Evolutionary conservation across 2,888 invertebrate genomes (phyloP).

Genomic region (Eugnorisma glareosa): DNA sequence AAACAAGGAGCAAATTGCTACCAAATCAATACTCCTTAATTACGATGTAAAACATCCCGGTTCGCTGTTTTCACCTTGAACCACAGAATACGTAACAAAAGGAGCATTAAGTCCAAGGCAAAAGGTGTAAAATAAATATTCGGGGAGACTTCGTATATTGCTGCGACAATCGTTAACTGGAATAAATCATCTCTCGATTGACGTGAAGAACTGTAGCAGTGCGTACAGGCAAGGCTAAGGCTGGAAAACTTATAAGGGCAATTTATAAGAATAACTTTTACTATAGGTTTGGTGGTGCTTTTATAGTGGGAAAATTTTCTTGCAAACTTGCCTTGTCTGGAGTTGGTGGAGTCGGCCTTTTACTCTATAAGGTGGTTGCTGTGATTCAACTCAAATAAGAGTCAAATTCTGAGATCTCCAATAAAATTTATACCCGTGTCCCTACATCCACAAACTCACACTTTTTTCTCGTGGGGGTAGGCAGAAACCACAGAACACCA

Average conservation of each 20-base stretch:
- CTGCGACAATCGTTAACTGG: not conserved
- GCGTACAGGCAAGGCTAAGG: not conserved
- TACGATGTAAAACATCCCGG: conserved; percentile 41
- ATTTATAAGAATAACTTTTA: conserved; percentile 11
- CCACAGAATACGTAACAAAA: conserved; percentile 22
- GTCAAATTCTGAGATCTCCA: not conserved
- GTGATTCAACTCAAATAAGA: not conserved
- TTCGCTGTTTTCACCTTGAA: conserved; percentile 30
- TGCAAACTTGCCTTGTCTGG: not conserved
- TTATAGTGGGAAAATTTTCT: not conserved
- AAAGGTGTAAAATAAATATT: conserved; percentile 12
- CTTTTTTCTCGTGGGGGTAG: not conserved
- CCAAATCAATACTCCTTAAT: conserved; percentile 51
- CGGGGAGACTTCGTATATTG: not conserved
- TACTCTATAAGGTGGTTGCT: not conserved
- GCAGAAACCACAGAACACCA: not conserved
- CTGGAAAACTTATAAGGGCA: conserved; percentile 27
- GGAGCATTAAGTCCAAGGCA: not conserved
- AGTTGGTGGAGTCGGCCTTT: not conserved
- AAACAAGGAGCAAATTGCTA: conserved; percentile 24
- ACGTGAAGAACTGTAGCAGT: not conserved
- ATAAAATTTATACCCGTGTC: not conserved
- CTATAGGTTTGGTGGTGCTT: no score
- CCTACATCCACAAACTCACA: not conserved
- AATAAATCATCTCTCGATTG: not conserved